Evolutionary conservation across 2,797 vertebrate species (phyloP).

Genomic region (Accipiter minullus): DNA sequence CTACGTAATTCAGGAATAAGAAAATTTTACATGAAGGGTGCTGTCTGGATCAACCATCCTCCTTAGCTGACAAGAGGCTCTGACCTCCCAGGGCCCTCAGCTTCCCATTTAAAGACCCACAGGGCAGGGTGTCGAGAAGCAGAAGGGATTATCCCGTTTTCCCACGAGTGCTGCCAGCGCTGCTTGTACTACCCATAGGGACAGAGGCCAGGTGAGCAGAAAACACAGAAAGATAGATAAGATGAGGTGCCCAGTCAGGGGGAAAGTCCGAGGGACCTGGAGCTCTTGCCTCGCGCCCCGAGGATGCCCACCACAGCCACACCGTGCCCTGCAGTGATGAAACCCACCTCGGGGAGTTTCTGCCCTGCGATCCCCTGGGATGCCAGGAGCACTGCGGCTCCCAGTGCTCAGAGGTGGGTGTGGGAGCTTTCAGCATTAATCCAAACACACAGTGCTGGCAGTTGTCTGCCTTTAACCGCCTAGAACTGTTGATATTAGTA

Average conservation of each 20-base stretch:
- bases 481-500: neutral
- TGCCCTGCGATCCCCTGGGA: neutral
- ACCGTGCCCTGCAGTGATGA: fast-evolving
- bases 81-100: neutral
- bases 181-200: too few species aligned
- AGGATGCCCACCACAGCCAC: neutral
- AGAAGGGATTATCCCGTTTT: neutral
- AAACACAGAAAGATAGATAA: too few species aligned
- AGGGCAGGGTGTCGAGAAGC: neutral
- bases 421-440: neutral
- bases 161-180: neutral
- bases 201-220: neutral
- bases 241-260: neutral
- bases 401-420: neutral
- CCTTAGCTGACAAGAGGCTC: neutral
- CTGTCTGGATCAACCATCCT: neutral
- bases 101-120: neutral
- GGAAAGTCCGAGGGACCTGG: neutral
- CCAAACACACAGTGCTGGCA: neutral
- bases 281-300: fast-evolving
- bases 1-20: neutral
- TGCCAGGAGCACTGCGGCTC: fast-evolving
- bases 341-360: neutral
- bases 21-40: fast-evolving
- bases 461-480: neutral